Evolutionary conservation across 1,140 invertebrate species (phyloP).

Genomic region (Gonatopus flavifemur): DNA sequence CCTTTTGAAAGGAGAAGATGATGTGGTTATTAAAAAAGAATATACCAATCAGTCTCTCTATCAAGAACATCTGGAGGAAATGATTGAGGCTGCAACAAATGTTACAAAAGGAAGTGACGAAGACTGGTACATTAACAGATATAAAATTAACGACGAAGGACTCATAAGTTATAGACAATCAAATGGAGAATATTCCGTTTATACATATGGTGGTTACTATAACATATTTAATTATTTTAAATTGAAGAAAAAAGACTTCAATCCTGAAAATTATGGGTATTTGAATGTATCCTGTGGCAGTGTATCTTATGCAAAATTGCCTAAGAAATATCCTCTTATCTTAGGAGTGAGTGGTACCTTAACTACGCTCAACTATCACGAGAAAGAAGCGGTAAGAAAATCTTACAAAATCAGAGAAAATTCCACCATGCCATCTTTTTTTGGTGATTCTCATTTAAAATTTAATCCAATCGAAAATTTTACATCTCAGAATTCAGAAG

Average conservation of each 20-base stretch:
- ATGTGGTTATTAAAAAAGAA: not conserved
- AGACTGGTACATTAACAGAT: not conserved
- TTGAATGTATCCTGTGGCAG: not conserved
- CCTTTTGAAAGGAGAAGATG: not conserved
- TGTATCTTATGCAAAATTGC: conserved; percentile 2
- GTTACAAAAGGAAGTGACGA: not conserved
- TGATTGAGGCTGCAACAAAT: not conserved
- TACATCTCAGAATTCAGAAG: not conserved
- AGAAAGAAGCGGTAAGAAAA: not conserved
- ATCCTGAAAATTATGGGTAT: conserved; percentile 1
- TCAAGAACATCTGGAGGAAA: not conserved
- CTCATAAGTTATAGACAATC: not conserved
- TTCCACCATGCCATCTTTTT: conserved; percentile 3
- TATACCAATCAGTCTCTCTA: conserved; percentile 1
- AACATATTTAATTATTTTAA: conserved; percentile 4
- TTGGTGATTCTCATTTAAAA: not conserved
- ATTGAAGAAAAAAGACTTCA: not conserved
- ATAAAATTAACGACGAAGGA: conserved; percentile 1
- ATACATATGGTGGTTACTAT: not conserved
- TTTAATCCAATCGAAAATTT: not conserved
- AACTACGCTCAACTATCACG: not conserved
- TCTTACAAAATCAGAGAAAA: not conserved
- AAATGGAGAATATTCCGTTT: not conserved
- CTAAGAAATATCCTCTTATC: conserved; percentile 1
- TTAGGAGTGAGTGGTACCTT: conserved; percentile 3